Evolutionary conservation across 2,797 vertebrate genomes (phyloP).

Genomic region (Gymnothorax reevesii): DNA sequence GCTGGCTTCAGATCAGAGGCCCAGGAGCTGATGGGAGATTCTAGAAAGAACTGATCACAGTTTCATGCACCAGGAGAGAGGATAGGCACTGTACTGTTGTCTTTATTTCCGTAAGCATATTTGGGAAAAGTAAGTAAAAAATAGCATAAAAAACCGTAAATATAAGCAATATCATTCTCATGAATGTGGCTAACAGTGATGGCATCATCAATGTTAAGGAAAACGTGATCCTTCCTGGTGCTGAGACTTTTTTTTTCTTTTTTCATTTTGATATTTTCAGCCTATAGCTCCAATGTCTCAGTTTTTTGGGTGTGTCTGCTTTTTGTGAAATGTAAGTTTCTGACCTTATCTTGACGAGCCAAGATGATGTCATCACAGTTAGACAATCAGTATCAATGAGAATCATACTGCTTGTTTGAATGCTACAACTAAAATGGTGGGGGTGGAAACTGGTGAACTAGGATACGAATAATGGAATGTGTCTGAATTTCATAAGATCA

Average conservation of each 20-base stretch:
- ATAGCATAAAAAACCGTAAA: too few species aligned
- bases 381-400: not conserved
- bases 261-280: too few species aligned
- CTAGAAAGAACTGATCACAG: not conserved
- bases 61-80: not conserved
- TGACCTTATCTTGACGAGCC: not conserved
- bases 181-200: too few species aligned
- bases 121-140: too few species aligned
- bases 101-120: not conserved
- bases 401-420: not conserved
- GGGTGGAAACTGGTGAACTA: not conserved
- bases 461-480: not conserved
- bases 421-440: not conserved
- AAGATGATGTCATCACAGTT: slow-evolving; percentile 13
- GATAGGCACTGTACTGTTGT: not conserved
- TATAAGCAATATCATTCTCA: too few species aligned
- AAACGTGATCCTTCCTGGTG: too few species aligned
- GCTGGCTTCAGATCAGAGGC: not conserved
- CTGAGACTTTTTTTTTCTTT: too few species aligned
- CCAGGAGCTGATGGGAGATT: not conserved
- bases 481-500: not conserved
- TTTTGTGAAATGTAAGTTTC: not conserved
- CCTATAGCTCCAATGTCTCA: too few species aligned
- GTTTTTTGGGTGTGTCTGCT: too few species aligned
- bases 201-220: too few species aligned